These are phyloP conservation scores for Denticeps clupeoides DNA, from an alignment of 2,797 vertebrate species.

Conservation along the genomic window DNA sequence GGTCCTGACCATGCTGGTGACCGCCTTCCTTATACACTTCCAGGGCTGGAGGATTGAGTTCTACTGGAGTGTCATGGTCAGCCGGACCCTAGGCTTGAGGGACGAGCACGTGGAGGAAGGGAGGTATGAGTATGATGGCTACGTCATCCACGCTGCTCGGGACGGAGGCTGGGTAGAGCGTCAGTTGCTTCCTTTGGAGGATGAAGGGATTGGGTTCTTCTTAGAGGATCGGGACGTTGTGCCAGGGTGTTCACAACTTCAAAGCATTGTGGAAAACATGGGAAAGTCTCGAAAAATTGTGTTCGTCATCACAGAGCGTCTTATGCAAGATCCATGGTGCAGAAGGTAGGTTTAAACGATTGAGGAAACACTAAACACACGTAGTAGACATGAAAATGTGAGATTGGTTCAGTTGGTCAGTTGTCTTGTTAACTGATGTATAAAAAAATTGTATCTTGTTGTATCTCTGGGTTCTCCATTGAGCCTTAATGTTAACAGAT, in stretches of 20 bases:
- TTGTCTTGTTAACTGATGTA: no score
- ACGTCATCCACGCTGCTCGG: slow-evolving; percentile 68
- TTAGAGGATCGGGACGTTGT: slow-evolving; percentile 76
- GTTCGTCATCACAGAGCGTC: slow-evolving; percentile 77
- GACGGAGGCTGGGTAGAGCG: slow-evolving; percentile 74
- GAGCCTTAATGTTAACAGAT: no score
- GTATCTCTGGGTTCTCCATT: no score
- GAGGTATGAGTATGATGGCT: slow-evolving; percentile 72
- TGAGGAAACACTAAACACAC: no score
- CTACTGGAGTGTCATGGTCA: slow-evolving; percentile 76
- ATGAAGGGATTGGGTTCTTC: slow-evolving; percentile 62
- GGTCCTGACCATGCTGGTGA: slow-evolving; percentile 47
- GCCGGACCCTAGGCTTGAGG: slow-evolving; percentile 71
- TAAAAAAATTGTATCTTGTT: no score
- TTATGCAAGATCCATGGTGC: slow-evolving; percentile 81
- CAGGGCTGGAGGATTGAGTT: slow-evolving; percentile 89
- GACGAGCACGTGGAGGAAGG: slow-evolving; percentile 56
- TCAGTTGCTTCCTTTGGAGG: slow-evolving; percentile 67
- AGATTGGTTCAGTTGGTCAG: no score
- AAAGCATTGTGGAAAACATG: slow-evolving; percentile 74
- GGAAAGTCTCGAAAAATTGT: slow-evolving; percentile 77
- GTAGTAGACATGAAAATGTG: no score
- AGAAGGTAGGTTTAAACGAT: slow-evolving; percentile 57
- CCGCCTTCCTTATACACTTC: slow-evolving; percentile 64
- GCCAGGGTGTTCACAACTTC: slow-evolving; percentile 61